These are phyloP conservation scores for Heterodera carotae DNA, from an alignment of 1,140 invertebrate genomes.

Conservation along the genomic window DNA sequence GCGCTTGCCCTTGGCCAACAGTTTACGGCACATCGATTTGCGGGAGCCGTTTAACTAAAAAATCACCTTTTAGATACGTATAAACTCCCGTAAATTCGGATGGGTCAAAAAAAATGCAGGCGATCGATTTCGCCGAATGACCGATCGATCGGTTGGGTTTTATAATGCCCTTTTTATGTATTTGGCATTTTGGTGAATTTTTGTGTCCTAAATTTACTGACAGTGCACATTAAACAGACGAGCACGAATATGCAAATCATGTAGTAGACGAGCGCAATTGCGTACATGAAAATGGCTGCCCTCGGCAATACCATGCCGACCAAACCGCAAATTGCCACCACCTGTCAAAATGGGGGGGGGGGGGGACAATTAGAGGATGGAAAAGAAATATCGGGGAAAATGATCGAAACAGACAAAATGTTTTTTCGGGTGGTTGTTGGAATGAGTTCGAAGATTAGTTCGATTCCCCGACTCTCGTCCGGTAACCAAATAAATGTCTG, in stretches of 20 bases:
- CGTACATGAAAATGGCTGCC: slow-evolving; percentile 58
- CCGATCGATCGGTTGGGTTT: too few species aligned
- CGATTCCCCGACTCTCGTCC: too few species aligned
- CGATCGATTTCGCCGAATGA: too few species aligned
- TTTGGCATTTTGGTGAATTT: too few species aligned
- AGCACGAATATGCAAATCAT: slow-evolving; percentile 51
- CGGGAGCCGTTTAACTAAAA: slow-evolving; percentile 53
- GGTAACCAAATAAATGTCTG: too few species aligned
- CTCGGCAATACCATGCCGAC: slow-evolving; percentile 61
- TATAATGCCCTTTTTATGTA: too few species aligned
- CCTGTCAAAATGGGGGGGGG: slow-evolving; percentile 32
- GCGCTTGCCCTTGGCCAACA: slow-evolving; percentile 31
- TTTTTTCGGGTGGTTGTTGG: too few species aligned
- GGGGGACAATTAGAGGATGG: slow-evolving; percentile 9
- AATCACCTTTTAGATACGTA: background rate
- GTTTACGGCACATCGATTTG: slow-evolving; percentile 48
- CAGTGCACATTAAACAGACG: slow-evolving; percentile 56
- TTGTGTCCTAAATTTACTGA: background rate
- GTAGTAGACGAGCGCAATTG: slow-evolving; percentile 59
- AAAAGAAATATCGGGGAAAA: too few species aligned
- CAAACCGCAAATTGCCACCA: slow-evolving; percentile 56
- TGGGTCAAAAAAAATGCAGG: background rate
- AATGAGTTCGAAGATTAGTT: too few species aligned
- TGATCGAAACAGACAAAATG: too few species aligned
- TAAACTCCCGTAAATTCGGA: too few species aligned